Percentiles rank a stretch among this genome's conserved stretches.
Conservation (phyloP, 1,140 invertebrate species). For the Eciton burchellii region DNA sequence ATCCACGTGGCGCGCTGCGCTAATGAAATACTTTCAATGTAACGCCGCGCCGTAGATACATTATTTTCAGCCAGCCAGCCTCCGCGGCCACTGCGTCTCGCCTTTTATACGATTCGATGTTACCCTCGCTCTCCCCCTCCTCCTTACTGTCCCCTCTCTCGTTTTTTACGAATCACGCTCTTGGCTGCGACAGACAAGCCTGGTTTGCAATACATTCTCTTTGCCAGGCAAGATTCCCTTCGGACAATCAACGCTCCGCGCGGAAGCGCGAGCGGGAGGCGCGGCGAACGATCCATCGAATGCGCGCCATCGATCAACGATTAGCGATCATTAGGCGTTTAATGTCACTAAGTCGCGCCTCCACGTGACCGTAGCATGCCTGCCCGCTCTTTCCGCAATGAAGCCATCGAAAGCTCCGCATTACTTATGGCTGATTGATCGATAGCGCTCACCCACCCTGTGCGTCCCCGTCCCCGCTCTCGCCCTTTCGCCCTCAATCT, state of each 20-base stretch:
- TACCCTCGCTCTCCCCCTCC: background rate
- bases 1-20: slow-evolving; percentile 2
- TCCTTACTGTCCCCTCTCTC: background rate
- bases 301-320: slow-evolving; percentile 64
- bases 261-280: too few species aligned
- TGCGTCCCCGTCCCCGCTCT: background rate
- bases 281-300: too few species aligned
- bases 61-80: background rate
- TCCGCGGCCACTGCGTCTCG: too few species aligned
- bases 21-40: slow-evolving; percentile 46
- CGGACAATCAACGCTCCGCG: too few species aligned
- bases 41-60: background rate
- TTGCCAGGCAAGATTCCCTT: too few species aligned
- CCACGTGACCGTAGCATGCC: slow-evolving; percentile 72
- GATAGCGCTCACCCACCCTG: slow-evolving; percentile 65
- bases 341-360: slow-evolving; percentile 68
- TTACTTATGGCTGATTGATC: slow-evolving; percentile 78
- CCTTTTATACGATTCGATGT: background rate
- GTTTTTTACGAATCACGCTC: too few species aligned
- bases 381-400: slow-evolving; percentile 71
- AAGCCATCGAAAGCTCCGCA: slow-evolving; percentile 77
- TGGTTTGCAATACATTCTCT: too few species aligned
- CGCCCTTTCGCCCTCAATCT: background rate
- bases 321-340: slow-evolving; percentile 71
- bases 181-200: too few species aligned